Base-by-base conservation (phyloP, 2,888 invertebrate genomes). In the Aphodius sticticus region DNA sequence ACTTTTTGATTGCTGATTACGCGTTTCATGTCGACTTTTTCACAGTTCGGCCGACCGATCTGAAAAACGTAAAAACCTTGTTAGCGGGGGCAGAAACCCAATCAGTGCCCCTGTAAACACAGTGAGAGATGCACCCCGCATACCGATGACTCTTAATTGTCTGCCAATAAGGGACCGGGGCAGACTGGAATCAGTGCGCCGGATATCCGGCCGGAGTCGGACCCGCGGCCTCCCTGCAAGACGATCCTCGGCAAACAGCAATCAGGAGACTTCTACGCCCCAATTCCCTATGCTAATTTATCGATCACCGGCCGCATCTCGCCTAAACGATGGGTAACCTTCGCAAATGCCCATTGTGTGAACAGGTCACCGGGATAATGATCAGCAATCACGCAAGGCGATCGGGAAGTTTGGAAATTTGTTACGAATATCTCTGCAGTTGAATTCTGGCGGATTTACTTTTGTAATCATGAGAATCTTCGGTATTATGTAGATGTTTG, bases 61-160 rank as follows among this genome's bases (percentile, higher is more conserved):
- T 70, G 71, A 70, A 76, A 70, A 76, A 76, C 78, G 82, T 82
- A 84, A 84, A 84, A 84, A 84, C 83, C 84, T 85, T 83, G 86
- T 85, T 84, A 85, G 83, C 84, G 83, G 83, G 81, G 84, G 84
- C 84, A 81, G 80, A 83, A 86, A 87, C 86, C 87, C 88, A 88
- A 89, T 89, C 89, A 89, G 87, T 35, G 36, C 86, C 87, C 86
- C 85, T 85, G 88, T 87, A 88, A 88, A 89, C 88, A 88, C 84
- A 84, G 26, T 84, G 83, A 53, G 53, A 53, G 82, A 85, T 86
- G 87, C 87, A 87, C 84, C 84, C 85, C 85, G 88, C 88, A 88
- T 88, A 87, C 87, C 86, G 87, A 88, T 88, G 88, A 86, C 86
- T 88, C 87, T 87, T 89, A 89, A 89, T 89, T 89, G 88, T 88